Percentiles rank a stretch among this genome's conserved stretches.
These are phyloP conservation scores for Tetraneura akinire DNA, from an alignment of 1,140 invertebrate species.

Conservation along the genomic window DNA sequence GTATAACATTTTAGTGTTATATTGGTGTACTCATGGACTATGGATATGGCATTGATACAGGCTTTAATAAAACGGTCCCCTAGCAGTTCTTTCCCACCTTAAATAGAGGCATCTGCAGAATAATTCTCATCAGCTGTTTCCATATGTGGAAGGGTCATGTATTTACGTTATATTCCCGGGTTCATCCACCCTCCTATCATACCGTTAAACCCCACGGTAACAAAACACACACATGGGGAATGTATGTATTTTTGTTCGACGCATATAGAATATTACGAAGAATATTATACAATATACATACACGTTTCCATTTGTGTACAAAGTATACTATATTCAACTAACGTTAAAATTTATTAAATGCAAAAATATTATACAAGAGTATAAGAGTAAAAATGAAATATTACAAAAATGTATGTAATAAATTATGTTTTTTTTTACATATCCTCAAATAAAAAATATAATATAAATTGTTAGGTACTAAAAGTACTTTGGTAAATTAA, in stretches of 20 bases:
- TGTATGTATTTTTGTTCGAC: not conserved
- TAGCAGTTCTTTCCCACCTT: not conserved
- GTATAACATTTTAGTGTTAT: not conserved
- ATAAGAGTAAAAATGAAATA: not conserved
- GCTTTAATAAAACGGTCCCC: constrained; percentile 1
- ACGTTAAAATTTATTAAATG: not conserved
- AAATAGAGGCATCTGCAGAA: constrained; percentile 41
- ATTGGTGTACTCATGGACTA: no score
- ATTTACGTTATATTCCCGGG: constrained; percentile 16
- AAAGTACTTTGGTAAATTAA: no score
- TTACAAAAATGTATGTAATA: not conserved
- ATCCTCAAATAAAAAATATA: no score
- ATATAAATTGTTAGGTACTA: no score
- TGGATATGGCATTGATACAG: not conserved
- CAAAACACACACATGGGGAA: constrained; percentile 16
- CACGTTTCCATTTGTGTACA: not conserved
- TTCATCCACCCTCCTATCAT: constrained; percentile 43
- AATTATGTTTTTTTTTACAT: not conserved
- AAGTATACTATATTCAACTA: not conserved
- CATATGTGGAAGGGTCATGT: constrained; percentile 21
- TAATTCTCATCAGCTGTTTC: constrained; percentile 39
- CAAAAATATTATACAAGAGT: not conserved
- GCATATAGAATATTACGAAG: not conserved
- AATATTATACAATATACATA: no score
- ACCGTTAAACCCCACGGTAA: constrained; percentile 41